Conservation (phyloP, 2,797 vertebrate genomes). For the Peromyscus attwateri region DNA sequence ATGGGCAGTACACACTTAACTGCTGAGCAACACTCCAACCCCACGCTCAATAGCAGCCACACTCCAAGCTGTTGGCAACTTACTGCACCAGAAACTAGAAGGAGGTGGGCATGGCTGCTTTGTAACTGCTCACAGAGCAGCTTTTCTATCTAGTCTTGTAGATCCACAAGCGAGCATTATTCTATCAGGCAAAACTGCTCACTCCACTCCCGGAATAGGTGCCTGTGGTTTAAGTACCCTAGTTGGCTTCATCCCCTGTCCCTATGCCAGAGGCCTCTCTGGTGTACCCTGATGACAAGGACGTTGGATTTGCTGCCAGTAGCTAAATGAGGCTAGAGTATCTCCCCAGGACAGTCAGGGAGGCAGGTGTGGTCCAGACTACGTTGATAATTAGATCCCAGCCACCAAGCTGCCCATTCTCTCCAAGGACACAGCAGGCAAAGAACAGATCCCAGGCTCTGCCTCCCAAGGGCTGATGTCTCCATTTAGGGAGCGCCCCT, state of each 20-base stretch:
- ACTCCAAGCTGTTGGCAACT: slow-evolving; percentile 13
- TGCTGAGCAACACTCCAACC: background rate
- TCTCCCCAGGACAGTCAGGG: background rate
- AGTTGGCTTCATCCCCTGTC: background rate
- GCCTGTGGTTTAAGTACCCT: background rate
- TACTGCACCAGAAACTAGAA: background rate
- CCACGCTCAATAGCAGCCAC: background rate
- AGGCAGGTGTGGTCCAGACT: slow-evolving; percentile 30
- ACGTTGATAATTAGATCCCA: background rate
- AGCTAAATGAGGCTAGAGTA: background rate
- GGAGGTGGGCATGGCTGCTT: background rate
- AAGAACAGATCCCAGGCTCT: slow-evolving; percentile 24
- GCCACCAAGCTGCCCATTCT: background rate
- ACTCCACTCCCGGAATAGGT: background rate
- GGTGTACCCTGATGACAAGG: background rate
- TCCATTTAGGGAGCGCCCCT: slow-evolving; percentile 48
- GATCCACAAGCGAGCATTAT: background rate
- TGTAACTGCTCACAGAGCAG: slow-evolving; percentile 10
- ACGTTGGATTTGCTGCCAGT: background rate
- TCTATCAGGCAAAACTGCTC: background rate
- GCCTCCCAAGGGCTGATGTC: slow-evolving; percentile 44
- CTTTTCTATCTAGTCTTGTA: background rate
- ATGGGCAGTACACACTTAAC: background rate
- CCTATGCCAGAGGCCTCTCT: background rate
- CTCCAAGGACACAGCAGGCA: background rate